Base-by-base conservation (phyloP, 2,888 invertebrate genomes). In the Caenorhabditis sp. region DNA sequence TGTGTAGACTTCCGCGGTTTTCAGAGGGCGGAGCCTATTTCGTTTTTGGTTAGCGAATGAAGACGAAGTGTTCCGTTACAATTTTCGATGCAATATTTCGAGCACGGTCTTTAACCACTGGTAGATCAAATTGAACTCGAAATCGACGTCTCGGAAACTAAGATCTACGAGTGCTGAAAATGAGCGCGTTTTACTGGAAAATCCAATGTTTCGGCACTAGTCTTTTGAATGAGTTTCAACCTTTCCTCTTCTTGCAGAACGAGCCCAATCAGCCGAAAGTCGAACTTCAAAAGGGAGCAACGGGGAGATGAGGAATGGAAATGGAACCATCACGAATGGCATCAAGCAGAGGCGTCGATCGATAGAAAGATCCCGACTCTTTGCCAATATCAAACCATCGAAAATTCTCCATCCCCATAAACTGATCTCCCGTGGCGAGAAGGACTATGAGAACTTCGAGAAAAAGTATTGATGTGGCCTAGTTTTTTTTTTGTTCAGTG, bases 201-300 rank as follows among this genome's bases (percentile, higher is more conserved):
- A n/a, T n/a, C n/a, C n/a, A n/a, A n/a, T n/a, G n/a, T n/a, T n/a
- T n/a, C n/a, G n/a, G n/a, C 31, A 31, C 5, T 31, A 31, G 5
- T 31, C 31, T 31, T 19, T 38, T 38, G 31, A 4, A 35, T 6
- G 5, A 35, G 4, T 8, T 35, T 35, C 31, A 35, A 35, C 31
- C 31, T 35, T 4, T 35, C 44, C 16, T n/a, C 26, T n/a, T 49
- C 51, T 10, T 63, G n/a, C 58, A 90, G 90, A 90, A 74, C 76
- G 90, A 5, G 90, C 90, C 5, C 87, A 88, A 75, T 89, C 89
- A 26, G 90, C 89, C 14, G 90, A 90, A 61, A 85, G 85, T 63
- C 85, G 87, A 10, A 68, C 81, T 0, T 87, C 86, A 10, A 87
- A 84, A 51, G 75, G 80, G 22, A 51, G 68, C n/a, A 68, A 77